Evolutionary conservation across 2,113 vertebrate species (phyloP).

Genomic region (Otus sunia): DNA sequence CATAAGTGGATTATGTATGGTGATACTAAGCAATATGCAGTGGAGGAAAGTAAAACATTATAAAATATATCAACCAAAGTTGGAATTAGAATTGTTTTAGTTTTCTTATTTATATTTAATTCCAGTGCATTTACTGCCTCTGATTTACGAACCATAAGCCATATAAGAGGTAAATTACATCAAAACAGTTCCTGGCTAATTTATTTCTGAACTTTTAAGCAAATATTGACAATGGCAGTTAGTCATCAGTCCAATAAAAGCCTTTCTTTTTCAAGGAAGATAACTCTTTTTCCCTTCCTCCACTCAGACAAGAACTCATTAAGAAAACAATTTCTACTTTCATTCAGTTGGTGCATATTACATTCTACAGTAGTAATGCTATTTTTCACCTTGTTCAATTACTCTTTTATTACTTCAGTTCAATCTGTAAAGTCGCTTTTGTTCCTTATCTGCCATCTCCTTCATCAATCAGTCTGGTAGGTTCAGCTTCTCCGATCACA

Average conservation of each 20-base stretch:
- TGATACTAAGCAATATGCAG: not conserved
- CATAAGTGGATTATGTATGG: not conserved
- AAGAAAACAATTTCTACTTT: not conserved
- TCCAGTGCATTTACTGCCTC: not conserved
- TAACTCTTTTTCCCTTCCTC: not conserved
- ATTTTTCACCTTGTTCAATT: not conserved
- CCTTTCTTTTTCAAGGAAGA: not conserved
- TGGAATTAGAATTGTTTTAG: not conserved
- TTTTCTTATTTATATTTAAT: not conserved
- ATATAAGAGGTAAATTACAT: not conserved
- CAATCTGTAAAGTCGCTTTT: not conserved
- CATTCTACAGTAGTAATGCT: not conserved
- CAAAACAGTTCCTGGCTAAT: not conserved
- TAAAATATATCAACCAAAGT: not conserved
- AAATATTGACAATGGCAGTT: not conserved
- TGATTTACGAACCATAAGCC: not conserved
- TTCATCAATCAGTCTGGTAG: not conserved
- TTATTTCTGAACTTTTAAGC: conserved; percentile 6
- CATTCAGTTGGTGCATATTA: not conserved
- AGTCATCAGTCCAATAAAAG: not conserved
- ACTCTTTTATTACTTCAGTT: not conserved
- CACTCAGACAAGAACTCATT: not conserved
- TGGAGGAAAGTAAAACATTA: not conserved
- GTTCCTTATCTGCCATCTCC: not conserved
- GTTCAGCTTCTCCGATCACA: not conserved